Evolutionary conservation across 2,797 vertebrate genomes (phyloP).

Genomic region (Lacerta bilineata): DNA sequence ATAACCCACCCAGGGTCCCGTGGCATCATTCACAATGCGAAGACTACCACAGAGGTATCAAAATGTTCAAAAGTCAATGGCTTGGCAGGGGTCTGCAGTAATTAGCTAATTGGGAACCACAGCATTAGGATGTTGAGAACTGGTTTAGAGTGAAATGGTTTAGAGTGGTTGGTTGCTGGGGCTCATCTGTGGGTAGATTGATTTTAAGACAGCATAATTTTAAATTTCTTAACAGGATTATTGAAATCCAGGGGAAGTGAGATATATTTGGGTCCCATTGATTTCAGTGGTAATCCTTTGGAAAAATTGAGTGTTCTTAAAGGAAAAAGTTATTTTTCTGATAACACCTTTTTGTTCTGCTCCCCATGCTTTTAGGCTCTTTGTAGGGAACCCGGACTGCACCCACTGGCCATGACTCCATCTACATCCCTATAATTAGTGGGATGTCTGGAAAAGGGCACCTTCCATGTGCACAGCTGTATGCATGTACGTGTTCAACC

Average conservation of each 20-base stretch:
- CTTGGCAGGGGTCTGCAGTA: too few relatives aligned
- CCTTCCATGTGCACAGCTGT: background rate
- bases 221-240: background rate
- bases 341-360: too few relatives aligned
- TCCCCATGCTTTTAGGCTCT: background rate
- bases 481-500: background rate
- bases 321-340: background rate
- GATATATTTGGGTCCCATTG: background rate
- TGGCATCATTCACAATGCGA: too few relatives aligned
- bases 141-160: background rate
- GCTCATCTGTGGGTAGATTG: too few relatives aligned
- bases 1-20: too few relatives aligned
- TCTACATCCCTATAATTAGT: background rate
- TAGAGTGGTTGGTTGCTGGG: background rate
- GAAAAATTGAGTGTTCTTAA: background rate
- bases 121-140: background rate
- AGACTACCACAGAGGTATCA: too few relatives aligned
- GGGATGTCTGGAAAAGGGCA: background rate
- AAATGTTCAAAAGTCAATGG: too few relatives aligned
- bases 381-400: background rate
- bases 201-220: background rate
- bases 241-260: background rate
- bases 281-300: background rate
- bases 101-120: background rate
- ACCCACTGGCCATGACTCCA: background rate